Base-by-base conservation (phyloP, 2,797 vertebrate genomes). In the Muraenolepis orangiensis region DNA sequence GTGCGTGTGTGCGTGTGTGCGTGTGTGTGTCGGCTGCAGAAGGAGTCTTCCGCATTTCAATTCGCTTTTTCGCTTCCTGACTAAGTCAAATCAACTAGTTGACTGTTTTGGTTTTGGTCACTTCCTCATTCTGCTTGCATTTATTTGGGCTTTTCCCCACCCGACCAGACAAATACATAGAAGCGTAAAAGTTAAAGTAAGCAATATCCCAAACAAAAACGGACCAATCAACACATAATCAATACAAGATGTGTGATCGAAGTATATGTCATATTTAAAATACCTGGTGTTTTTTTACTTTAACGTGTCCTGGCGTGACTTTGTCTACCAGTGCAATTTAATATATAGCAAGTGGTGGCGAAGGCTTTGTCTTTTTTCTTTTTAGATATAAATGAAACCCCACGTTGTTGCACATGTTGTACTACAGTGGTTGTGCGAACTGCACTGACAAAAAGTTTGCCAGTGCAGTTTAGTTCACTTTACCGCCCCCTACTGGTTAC, bases 21-120 rank as follows among this genome's bases (percentile, higher is more conserved):
- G 57, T 64, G 23, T 7, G 38, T 40, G 12, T 12, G 16, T 51
- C 1, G 57, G 57, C 57, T 64, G 57, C 11, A 64, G 23, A 14
- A 1, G 23, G 23, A 1, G 88, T 90, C 90, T 94, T 93, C 93
- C 92, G 91, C 87, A 72, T 91, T 83, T 73, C 30, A 72, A 26
- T 76, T 68, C 80, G 76, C 13, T 20, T 72, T 46, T 74, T 78
- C 74, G 75, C 89, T 92, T 91, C 90, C 91, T 90, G 83, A 70
- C 81, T 84, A 57, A 76, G 74, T 75, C 66, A 76, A 72, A 87
- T 46, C 68, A 78, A 75, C 72, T 80, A 74, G 51, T 78, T 72
- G 4, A 23, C 26, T 16, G 73, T 67, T 75, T 67, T 32, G 28
- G 26, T 29, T 14, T 11, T 66, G 20, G 38, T 67, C 68, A 78